Base-by-base conservation (phyloP, 2,888 invertebrate genomes). In the Cataglyphis livida region DNA sequence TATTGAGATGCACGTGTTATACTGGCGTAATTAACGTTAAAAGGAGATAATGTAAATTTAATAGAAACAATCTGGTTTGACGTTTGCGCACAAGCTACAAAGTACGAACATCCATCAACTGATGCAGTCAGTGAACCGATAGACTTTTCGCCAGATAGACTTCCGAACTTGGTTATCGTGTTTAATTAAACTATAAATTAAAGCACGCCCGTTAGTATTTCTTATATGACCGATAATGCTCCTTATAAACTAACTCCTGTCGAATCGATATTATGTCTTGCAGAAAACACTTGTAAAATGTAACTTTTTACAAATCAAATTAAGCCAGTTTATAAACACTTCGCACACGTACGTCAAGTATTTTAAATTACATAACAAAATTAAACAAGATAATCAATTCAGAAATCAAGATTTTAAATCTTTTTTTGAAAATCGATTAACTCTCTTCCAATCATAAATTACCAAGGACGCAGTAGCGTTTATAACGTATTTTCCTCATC, bases 101-200 rank as follows among this genome's bases (percentile, higher is more conserved):
- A 64, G 64, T 75, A 64, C 18, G 51, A 76, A 25, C 76, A 76
- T 76, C 76, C 54, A 76, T 76, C 76, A 76, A 68, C 66, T 76
- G 66, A 76, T 25, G 38, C 51, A 75, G 66, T 76, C 75, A 35
- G 51, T 35, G 51, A 76, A 54, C 54, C 25, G 25, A n/a, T 51
- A 54, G 66, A 76, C 78, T 79, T 59, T 59, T 44, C 38, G 15
- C 38, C 76, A 57, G 54, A 54, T 76, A 54, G 76, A 76, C 78
- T 79, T 79, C 35, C 57, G 21, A 71, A 79, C 78, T 79, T 71
- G 12, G 71, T 78, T 78, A 71, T 78, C 78, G 78, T 71, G 71
- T 71, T 79, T 79, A 79, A 79, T 79, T 79, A 79, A 79, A 79
- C 71, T 79, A 79, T 79, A 79, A 79, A 79, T 79, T 79, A 79